Evolutionary conservation across 1,140 invertebrate genomes (phyloP), one percentile per base, ranked within the genome.

Genomic region (Lycorma delicatula): DNA sequence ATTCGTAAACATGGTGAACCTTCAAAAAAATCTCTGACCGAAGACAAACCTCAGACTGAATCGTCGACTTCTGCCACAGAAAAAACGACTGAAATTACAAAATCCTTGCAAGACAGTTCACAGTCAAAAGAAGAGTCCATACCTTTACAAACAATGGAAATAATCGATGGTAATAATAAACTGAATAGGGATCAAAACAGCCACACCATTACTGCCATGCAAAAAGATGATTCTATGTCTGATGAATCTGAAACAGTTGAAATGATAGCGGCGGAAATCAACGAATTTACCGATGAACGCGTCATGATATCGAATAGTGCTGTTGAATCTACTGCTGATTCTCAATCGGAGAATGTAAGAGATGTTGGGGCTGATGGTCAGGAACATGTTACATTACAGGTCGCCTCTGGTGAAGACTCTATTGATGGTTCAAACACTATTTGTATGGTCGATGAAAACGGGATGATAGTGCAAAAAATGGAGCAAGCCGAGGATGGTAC

Each of bases 1-100:
- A 61, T 69, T 25, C 66, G 62, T 22, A 64, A 71, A 29, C 68
- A 69, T 20, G 54, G 59, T 2, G 65, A 68, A 11, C 28, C 11
- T 51, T 63, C 12, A 67, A 63, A 52, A 13, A 6, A 5, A n/a
- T 1, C 20, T 41, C 18, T 23, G 2, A 4, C 36, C 22, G 11
- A 12, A 11, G 22, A 36, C 7, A 54, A 41, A n/a, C n/a, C n/a
- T n/a, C n/a, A n/a, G n/a, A n/a, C n/a, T n/a, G n/a, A n/a, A n/a
- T n/a, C n/a, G n/a, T n/a, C n/a, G n/a, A n/a, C n/a, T n/a, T n/a
- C n/a, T n/a, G n/a, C n/a, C n/a, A n/a, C n/a, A n/a, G n/a, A n/a
- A n/a, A n/a, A n/a, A n/a, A n/a, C n/a, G n/a, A n/a, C n/a, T n/a
- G n/a, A n/a, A n/a, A n/a, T n/a, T n/a, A n/a, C n/a, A n/a, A n/a